A percentile compares a stretch with the other conserved stretches of the same genome.
These are phyloP conservation scores for Pitta sordida DNA, from an alignment of 2,113 vertebrate genomes.

Conservation along the genomic window DNA sequence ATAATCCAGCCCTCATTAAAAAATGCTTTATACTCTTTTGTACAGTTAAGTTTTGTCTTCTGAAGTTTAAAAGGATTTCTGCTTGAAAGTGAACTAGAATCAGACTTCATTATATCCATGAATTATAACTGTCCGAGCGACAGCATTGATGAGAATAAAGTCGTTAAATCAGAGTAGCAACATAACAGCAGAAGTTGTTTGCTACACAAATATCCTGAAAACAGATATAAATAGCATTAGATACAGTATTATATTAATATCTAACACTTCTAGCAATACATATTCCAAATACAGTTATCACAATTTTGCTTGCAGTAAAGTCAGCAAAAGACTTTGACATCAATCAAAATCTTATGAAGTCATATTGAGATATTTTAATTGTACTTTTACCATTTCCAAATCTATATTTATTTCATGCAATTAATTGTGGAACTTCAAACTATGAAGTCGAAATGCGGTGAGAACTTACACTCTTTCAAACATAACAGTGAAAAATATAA, in stretches of 20 bases:
- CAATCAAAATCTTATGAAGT: not conserved
- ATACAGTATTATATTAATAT: not conserved
- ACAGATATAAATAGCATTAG: not conserved
- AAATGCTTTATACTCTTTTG: not conserved
- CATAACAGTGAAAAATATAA: not conserved
- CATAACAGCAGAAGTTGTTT: not conserved
- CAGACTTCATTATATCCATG: not conserved
- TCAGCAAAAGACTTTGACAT: not conserved
- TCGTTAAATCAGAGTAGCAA: not conserved
- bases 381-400: not conserved
- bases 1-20: conserved; percentile 21
- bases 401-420: not conserved
- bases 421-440: not conserved
- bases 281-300: not conserved
- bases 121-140: not conserved
- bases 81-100: not conserved
- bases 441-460: fast-evolving
- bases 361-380: not conserved
- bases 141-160: not conserved
- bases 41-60: not conserved
- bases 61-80: conserved; percentile 6
- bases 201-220: not conserved
- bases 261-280: not conserved
- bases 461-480: not conserved
- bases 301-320: not conserved